These are phyloP conservation scores for Dilophus febrilis DNA, from an alignment of 2,888 invertebrate genomes.

Conservation along the genomic window DNA sequence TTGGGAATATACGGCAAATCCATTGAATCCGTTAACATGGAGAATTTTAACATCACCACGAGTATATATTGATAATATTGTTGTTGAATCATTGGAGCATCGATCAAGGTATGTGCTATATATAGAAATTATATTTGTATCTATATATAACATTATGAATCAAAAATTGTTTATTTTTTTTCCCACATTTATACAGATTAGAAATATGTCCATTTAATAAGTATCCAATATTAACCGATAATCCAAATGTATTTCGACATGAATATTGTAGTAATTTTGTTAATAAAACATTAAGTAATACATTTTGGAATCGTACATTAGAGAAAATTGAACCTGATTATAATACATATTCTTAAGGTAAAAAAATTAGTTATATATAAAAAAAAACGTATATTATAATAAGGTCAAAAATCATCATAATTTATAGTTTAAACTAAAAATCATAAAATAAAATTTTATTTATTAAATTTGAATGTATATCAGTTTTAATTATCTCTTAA, in stretches of 20 bases:
- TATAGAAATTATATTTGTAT: neutral
- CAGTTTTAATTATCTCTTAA: no score
- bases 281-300: no score
- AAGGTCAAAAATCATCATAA: no score
- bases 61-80: conserved; percentile 53
- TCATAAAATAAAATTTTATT: no score
- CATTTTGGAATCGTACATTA: no score
- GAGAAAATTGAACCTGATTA: no score
- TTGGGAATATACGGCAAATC: conserved; percentile 62
- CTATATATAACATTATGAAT: neutral
- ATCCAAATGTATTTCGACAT: conserved; percentile 26
- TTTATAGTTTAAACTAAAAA: no score
- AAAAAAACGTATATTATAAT: no score
- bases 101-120: conserved; percentile 38
- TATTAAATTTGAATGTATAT: no score
- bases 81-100: conserved; percentile 54
- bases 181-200: conserved; percentile 30
- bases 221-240: conserved; percentile 47
- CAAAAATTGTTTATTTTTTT: neutral
- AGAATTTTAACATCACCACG: conserved; percentile 54
- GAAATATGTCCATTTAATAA: conserved; percentile 50
- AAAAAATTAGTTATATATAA: no score
- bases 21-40: conserved; percentile 74
- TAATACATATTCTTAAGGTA: no score
- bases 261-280: conserved; percentile 8